Conservation (phyloP, 2,888 invertebrate genomes). For the Eumerus sabulonum region DNA sequence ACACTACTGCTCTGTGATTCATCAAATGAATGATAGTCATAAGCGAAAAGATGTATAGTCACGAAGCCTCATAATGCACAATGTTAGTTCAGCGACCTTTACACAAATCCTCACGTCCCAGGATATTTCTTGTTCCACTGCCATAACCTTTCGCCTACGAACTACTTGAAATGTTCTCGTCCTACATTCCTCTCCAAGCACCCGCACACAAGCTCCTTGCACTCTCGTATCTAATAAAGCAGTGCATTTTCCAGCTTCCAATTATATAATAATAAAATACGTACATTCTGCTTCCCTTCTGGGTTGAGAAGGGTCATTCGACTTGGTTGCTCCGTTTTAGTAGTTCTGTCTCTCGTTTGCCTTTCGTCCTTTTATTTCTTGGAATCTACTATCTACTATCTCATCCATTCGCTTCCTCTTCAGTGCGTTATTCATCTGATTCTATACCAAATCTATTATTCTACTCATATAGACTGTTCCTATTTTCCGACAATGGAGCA, state of each 20-base stretch:
- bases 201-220: slow-evolving; percentile 32
- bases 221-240: slow-evolving; percentile 33
- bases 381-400: slow-evolving; percentile 50
- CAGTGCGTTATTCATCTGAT: slow-evolving; percentile 38
- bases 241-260: slow-evolving; percentile 36
- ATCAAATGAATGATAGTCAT: no score
- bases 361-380: slow-evolving; percentile 21
- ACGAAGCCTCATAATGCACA: slow-evolving; percentile 1
- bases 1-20: no score
- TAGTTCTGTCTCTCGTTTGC: no score
- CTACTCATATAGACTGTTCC: no score
- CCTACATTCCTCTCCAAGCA: slow-evolving; percentile 44
- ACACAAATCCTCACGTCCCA: slow-evolving; percentile 19
- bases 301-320: slow-evolving; percentile 65
- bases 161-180: slow-evolving; percentile 57
- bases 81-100: slow-evolving; percentile 39
- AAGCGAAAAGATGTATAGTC: no score
- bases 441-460: neutral
- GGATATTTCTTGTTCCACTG: slow-evolving; percentile 7
- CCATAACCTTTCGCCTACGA: neutral
- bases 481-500: no score
- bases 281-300: slow-evolving; percentile 4
- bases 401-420: slow-evolving; percentile 39
- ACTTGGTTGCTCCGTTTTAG: slow-evolving; percentile 36
- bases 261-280: slow-evolving; percentile 47